These are phyloP conservation scores for Pedionomus torquatus DNA, from an alignment of 2,113 vertebrate genomes.

Conservation along the genomic window DNA sequence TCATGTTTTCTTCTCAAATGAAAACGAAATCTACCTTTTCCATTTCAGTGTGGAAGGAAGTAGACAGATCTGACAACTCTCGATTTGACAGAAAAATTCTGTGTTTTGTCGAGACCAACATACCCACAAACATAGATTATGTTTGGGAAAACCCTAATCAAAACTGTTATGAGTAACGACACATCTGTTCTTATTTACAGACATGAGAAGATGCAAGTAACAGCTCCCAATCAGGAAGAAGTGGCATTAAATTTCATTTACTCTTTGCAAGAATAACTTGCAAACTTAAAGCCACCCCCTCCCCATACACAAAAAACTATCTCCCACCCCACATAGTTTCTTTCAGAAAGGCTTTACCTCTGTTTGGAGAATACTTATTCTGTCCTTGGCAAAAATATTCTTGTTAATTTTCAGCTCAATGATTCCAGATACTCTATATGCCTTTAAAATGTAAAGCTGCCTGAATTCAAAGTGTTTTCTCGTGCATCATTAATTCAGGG, in stretches of 20 bases:
- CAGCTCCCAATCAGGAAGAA: conserved; percentile 17
- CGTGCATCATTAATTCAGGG: neutral
- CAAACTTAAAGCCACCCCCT: neutral
- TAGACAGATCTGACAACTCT: neutral
- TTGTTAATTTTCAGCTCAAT: conserved; percentile 13
- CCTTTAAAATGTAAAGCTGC: no score
- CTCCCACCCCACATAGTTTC: neutral
- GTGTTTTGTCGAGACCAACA: neutral
- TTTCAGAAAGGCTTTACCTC: conserved; percentile 1
- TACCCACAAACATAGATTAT: neutral
- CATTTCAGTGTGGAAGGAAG: neutral
- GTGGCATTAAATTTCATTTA: conserved; percentile 16
- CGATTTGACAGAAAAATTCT: conserved; percentile 31
- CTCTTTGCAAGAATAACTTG: neutral
- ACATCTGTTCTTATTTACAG: conserved; percentile 73
- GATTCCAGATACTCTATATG: neutral
- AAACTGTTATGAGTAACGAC: conserved; percentile 20
- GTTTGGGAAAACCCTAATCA: conserved; percentile 62
- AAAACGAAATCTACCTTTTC: neutral
- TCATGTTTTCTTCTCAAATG: neutral
- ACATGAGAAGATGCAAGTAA: neutral
- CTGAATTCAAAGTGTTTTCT: neutral
- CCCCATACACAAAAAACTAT: neutral
- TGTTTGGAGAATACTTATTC: neutral
- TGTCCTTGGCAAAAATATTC: neutral